phyloP scores from a whole-genome alignment of 2,113 vertebrate genomes.

The Petromus typicus region DNA sequence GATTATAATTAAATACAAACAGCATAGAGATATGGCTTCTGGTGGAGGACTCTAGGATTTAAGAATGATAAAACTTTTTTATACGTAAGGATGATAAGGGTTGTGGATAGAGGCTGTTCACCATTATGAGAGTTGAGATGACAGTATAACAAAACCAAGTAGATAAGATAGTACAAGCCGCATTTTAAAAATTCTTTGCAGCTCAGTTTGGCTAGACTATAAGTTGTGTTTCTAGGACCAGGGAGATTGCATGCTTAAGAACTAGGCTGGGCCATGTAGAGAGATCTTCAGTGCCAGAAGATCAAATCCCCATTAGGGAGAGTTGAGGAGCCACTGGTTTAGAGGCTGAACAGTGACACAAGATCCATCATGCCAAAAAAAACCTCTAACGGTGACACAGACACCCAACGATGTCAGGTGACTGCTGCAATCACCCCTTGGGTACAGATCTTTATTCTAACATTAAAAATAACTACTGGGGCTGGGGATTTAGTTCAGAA shows the following conservation, averaged over 20 bases:
- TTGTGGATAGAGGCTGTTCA: neutral
- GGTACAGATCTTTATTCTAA: neutral
- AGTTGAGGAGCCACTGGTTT: neutral
- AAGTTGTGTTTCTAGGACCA: neutral
- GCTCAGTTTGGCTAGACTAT: neutral
- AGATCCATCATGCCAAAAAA: neutral
- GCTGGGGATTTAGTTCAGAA: too few species aligned
- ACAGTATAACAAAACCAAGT: neutral
- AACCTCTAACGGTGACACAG: neutral
- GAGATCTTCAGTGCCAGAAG: neutral
- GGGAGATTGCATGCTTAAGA: neutral
- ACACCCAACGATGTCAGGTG: neutral
- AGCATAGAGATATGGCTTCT: neutral
- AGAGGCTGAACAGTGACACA: neutral
- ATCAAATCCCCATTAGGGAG: neutral
- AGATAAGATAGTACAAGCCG: neutral
- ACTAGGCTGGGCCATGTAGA: neutral
- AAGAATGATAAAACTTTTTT: neutral
- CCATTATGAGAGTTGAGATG: neutral
- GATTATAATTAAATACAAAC: conserved; percentile 19
- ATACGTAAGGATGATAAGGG: neutral
- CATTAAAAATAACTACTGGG: neutral
- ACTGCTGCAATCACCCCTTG: neutral
- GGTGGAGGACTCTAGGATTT: neutral
- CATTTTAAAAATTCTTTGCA: neutral